Percentiles rank a stretch among this genome's conserved stretches.
These are phyloP conservation scores for Charanyca ferruginea DNA, from an alignment of 2,888 invertebrate species.

Conservation along the genomic window DNA sequence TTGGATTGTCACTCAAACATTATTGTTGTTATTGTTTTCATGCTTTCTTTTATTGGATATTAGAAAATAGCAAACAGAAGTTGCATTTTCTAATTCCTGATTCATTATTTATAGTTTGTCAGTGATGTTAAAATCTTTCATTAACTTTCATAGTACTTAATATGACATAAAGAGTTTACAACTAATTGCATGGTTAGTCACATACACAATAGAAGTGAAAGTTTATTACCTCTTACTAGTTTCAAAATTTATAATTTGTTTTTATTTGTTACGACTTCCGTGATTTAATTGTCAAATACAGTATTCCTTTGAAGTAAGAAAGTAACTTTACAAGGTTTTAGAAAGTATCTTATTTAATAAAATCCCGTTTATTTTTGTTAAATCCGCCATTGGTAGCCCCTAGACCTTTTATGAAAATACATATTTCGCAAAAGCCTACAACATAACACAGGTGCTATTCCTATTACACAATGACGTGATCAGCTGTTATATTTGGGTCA, in stretches of 20 bases:
- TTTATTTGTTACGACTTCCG: neutral
- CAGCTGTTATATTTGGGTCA: slow-evolving; percentile 73
- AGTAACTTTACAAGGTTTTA: neutral
- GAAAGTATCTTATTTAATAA: slow-evolving; percentile 4
- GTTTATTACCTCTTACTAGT: neutral
- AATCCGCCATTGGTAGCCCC: too few relatives aligned
- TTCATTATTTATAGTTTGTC: neutral
- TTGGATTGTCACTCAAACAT: slow-evolving; percentile 23
- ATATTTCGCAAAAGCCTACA: neutral
- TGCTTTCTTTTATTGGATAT: neutral
- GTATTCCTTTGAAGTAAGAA: neutral
- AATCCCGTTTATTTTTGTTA: neutral
- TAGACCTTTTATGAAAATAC: slow-evolving; percentile 9
- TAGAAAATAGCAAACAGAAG: neutral
- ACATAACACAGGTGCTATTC: slow-evolving; percentile 48
- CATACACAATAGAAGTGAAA: slow-evolving; percentile 7
- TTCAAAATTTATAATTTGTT: neutral
- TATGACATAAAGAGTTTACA: neutral
- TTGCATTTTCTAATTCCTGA: neutral
- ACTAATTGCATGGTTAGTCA: neutral
- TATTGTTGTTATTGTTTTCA: slow-evolving; percentile 10
- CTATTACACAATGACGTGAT: slow-evolving; percentile 43
- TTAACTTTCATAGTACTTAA: neutral
- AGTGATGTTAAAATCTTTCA: neutral
- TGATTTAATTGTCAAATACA: slow-evolving; percentile 1